These are phyloP conservation scores for Catocala nupta DNA, from an alignment of 2,888 invertebrate genomes.

Conservation along the genomic window DNA sequence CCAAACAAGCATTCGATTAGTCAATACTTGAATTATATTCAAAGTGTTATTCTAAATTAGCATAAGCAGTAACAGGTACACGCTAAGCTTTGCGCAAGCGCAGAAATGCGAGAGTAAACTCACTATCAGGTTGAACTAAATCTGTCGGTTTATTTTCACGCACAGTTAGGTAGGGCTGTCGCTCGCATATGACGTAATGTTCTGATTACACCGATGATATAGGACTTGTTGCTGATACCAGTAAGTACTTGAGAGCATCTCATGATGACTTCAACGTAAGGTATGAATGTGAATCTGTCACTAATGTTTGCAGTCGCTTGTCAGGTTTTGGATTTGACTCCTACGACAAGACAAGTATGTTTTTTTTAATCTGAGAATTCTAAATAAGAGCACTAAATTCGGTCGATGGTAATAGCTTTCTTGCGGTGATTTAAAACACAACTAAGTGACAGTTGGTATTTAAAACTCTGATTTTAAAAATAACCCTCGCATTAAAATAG, in stretches of 20 bases:
- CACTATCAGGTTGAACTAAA: slow-evolving; percentile 59
- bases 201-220: slow-evolving; percentile 15
- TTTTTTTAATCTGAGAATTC: no score
- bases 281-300: no score
- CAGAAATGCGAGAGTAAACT: slow-evolving; percentile 29
- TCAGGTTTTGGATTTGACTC: no score
- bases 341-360: no score
- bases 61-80: slow-evolving; percentile 33
- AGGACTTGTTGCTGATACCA: neutral
- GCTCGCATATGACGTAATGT: slow-evolving; percentile 19
- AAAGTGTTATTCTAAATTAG: slow-evolving; percentile 38
- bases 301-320: no score
- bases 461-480: no score
- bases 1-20: slow-evolving; percentile 29
- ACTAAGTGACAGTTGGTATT: no score
- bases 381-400: no score
- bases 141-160: slow-evolving; percentile 60
- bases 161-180: slow-evolving; percentile 39
- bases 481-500: no score
- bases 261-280: no score
- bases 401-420: no score
- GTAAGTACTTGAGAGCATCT: neutral
- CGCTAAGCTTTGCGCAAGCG: slow-evolving; percentile 51
- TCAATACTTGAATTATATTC: slow-evolving; percentile 27
- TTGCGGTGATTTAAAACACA: no score